Conservation (phyloP, 2,797 vertebrate genomes). For the Phrynocephalus guinanensis region DNA sequence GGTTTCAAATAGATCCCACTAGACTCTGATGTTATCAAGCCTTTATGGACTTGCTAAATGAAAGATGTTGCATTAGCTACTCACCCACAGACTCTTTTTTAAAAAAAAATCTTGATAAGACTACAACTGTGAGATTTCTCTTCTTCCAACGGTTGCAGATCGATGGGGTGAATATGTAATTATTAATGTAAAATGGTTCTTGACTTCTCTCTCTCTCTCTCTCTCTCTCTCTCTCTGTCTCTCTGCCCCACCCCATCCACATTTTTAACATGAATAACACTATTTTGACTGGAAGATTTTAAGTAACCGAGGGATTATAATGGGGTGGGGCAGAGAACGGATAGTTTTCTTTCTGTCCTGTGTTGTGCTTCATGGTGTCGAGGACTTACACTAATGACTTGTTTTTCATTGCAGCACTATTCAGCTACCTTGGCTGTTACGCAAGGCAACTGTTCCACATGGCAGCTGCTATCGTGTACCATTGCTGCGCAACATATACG, state of each 20-base stretch:
- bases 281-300: conserved; percentile 20
- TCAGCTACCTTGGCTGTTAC: background rate
- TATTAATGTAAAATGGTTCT: conserved; percentile 10
- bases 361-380: background rate
- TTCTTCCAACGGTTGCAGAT: background rate
- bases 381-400: background rate
- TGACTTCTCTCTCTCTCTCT: background rate
- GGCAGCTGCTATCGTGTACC: background rate
- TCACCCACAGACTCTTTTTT: conserved; percentile 11
- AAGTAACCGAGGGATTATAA: conserved; percentile 16
- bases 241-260: background rate
- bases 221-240: background rate
- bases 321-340: accelerated
- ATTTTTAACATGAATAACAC: background rate
- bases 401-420: background rate
- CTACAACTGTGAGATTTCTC: conserved; percentile 24
- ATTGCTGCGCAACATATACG: background rate
- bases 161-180: background rate
- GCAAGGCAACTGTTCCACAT: background rate
- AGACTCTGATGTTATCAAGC: conserved; percentile 5
- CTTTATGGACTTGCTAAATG: background rate
- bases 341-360: background rate
- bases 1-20: background rate
- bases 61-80: background rate
- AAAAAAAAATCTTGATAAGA: background rate